These are phyloP conservation scores for Atta cephalotes DNA, from an alignment of 1,140 invertebrate species.

Conservation along the genomic window DNA sequence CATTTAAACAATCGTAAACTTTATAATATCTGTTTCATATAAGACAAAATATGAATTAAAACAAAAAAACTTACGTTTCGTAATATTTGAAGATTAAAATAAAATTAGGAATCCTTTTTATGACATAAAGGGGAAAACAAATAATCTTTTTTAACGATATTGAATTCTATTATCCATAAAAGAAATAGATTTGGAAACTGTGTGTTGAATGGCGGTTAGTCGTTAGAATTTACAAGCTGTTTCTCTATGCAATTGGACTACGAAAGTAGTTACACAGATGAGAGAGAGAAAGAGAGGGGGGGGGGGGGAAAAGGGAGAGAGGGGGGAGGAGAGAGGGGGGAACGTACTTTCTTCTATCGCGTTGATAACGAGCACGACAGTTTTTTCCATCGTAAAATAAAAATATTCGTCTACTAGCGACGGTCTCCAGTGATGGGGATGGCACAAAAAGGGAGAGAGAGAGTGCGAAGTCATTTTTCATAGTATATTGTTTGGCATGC, in stretches of 20 bases:
- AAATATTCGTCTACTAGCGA: conserved; percentile 57
- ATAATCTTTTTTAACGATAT: neutral
- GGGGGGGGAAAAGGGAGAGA: too few relatives aligned
- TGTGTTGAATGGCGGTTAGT: neutral
- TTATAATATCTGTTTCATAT: neutral
- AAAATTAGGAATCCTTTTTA: neutral
- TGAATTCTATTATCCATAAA: neutral
- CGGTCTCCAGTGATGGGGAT: conserved; percentile 39
- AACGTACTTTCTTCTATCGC: neutral
- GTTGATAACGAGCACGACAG: conserved; percentile 24
- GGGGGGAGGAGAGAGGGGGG: too few relatives aligned
- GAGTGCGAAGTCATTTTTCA: conserved; percentile 72
- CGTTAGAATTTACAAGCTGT: conserved; percentile 32
- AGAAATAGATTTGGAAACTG: neutral
- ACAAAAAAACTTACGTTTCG: neutral
- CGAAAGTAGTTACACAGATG: conserved; percentile 27
- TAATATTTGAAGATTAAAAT: neutral
- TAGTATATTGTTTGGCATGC: conserved; percentile 74
- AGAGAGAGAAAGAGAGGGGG: neutral
- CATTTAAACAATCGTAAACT: conserved; percentile 2
- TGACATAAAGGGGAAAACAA: neutral
- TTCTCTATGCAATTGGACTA: neutral
- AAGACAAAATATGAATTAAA: neutral
- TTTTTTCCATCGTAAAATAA: conserved; percentile 54
- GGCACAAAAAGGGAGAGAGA: conserved; percentile 38